Conservation (phyloP, 2,113 vertebrate genomes). For the Megaceryle torquata region DNA sequence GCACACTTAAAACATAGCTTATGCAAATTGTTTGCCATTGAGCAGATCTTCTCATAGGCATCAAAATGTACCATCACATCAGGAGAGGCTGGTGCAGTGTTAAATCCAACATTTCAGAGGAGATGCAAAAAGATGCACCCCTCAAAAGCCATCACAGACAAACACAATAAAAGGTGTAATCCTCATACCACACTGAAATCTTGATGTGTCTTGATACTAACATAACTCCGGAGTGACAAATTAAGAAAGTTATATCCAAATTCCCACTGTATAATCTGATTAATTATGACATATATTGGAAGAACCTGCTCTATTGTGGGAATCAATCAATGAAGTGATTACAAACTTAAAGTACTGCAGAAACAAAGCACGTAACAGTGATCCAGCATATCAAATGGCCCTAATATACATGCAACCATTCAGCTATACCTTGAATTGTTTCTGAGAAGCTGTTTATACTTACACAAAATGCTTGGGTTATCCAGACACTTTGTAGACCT, state of each 20-base stretch:
- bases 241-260: neutral
- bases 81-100: neutral
- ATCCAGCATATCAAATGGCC: neutral
- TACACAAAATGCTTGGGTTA: neutral
- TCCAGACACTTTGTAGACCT: neutral
- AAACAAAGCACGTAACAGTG: neutral
- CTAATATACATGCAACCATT: neutral
- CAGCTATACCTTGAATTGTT: neutral
- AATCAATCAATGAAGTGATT: constrained; percentile 10
- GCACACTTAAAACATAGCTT: neutral
- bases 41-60: neutral
- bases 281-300: neutral
- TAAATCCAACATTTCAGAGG: neutral
- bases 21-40: neutral
- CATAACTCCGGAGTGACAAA: neutral
- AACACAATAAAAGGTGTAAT: neutral
- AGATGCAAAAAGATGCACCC: neutral
- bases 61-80: neutral
- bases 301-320: constrained; percentile 21
- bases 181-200: neutral
- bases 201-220: neutral
- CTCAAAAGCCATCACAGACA: neutral
- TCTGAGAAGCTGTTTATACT: neutral
- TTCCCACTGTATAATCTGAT: neutral
- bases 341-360: neutral